Conservation (phyloP, 2,888 invertebrate species). For the Ferrisia virgata region DNA sequence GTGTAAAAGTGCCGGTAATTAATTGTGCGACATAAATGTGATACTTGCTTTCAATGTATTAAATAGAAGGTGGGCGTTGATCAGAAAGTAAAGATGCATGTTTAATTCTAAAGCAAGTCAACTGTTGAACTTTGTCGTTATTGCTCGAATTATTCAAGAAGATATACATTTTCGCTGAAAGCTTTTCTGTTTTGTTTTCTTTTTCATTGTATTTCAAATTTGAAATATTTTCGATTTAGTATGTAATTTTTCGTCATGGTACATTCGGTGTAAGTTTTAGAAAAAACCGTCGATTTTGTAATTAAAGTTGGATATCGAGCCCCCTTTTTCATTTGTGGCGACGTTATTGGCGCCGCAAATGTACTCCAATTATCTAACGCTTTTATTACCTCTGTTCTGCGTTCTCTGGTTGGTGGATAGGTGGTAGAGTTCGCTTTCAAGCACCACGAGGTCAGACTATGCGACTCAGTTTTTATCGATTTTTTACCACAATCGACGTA, state of each 20-base stretch:
- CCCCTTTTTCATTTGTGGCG: slow-evolving; percentile 18
- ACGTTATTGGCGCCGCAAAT: slow-evolving; percentile 35
- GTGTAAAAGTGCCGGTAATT: slow-evolving; percentile 15
- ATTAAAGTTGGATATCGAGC: neutral
- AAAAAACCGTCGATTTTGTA: neutral
- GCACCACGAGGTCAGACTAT: slow-evolving; percentile 41
- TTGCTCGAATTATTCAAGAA: neutral
- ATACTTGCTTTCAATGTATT: neutral
- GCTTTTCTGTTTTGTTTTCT: neutral
- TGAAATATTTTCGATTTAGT: too few relatives aligned
- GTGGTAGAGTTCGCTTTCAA: slow-evolving; percentile 29
- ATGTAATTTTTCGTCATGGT: too few relatives aligned
- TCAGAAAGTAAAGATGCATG: slow-evolving; percentile 16
- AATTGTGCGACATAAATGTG: slow-evolving; percentile 15
- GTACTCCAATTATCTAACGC: slow-evolving; percentile 26
- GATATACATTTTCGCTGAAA: neutral
- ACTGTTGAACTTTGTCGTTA: slow-evolving; percentile 20
- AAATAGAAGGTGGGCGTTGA: slow-evolving; percentile 3
- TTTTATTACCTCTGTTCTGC: slow-evolving; percentile 16
- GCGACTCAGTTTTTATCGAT: slow-evolving; percentile 39
- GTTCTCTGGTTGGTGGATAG: slow-evolving; percentile 25
- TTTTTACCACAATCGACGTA: neutral
- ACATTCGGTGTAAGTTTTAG: neutral
- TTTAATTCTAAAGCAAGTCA: neutral
- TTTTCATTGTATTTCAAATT: neutral